Base-by-base conservation (phyloP, 2,113 vertebrate species). In the Misgurnus anguillicaudatus region DNA sequence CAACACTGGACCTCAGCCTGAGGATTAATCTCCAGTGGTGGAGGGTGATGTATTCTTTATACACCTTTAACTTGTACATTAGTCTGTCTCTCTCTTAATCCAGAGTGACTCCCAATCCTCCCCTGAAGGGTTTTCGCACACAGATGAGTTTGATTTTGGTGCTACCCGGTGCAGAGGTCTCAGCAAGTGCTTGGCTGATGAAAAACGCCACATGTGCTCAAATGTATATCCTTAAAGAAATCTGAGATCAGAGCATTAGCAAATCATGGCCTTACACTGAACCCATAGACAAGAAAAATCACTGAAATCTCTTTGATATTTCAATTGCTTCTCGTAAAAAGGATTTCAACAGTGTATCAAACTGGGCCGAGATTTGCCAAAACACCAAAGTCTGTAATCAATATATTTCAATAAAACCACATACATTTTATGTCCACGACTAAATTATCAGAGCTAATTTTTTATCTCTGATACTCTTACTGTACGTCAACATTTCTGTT, bases 61-160 rank as follows among this genome's bases (percentile, higher is more conserved):
- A 64, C 21, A 72, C 48, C 38, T 70, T 21, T 19, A 51, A 55
- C 8, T 36, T 38, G 14, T 77, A 39, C 68, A 80, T 83, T 61
- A 60, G 64, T 17, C 82, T 68, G 41, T 24, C 51, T 70, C 31
- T 31, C 36, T 71, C 42, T 61, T 70, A 65, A 76, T 71, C 70
- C 55, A 67, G 67, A 75, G 58, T 71, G 41, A 61, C 67, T 67
- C 67, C 67, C n/a, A 24, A 45, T 70, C 60, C 48, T 73, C 36
- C 75, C 61, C 80, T 31, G n/a, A 61, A 82, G 75, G 36, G 60
- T 36, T 73, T 78, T 45, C 19, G 57, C 36, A 71, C 72, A 80
- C 78, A 83, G 67, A 75, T 83, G 82, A 68, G 42, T 63, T 80
- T 83, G 53, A 83, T 83, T 83, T 41, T 68, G 42, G 39, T 36